Conservation (phyloP, 2,888 invertebrate genomes). For the Prenolepis imparis region DNA sequence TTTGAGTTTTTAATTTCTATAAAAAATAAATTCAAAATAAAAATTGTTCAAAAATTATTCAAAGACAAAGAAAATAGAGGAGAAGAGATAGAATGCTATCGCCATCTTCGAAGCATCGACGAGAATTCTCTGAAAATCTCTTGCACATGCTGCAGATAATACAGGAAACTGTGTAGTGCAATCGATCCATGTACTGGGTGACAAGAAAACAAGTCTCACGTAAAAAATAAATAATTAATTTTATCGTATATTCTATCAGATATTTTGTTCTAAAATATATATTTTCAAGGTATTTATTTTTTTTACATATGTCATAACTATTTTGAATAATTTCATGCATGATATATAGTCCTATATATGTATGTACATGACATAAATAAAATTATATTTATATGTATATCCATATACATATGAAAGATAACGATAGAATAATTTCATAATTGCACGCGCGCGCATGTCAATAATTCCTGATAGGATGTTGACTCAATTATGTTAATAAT, state of each 20-base stretch:
- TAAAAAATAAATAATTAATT: not conserved
- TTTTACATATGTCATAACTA: not conserved
- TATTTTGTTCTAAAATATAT: not conserved
- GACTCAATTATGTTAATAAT: not conserved
- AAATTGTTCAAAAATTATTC: not conserved
- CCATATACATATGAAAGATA: not conserved
- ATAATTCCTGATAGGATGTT: not conserved
- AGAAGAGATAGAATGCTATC: slow-evolving; percentile 58
- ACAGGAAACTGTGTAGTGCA: slow-evolving; percentile 76
- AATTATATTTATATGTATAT: not conserved
- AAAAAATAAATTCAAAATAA: not conserved
- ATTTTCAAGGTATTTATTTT: not conserved
- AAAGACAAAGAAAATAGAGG: not conserved
- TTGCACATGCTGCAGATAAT: slow-evolving; percentile 70
- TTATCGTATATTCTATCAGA: not conserved
- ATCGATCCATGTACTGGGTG: slow-evolving; percentile 68
- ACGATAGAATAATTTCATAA: not conserved
- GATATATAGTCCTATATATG: not conserved
- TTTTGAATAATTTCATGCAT: not conserved
- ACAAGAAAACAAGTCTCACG: not conserved
- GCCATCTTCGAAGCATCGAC: slow-evolving; percentile 72
- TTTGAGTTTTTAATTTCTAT: not conserved
- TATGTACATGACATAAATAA: not conserved
- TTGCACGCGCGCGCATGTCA: not conserved
- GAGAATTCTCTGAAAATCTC: slow-evolving; percentile 53